Evolutionary conservation across 2,113 vertebrate species (phyloP).

Genomic region (Pteropus alecto): DNA sequence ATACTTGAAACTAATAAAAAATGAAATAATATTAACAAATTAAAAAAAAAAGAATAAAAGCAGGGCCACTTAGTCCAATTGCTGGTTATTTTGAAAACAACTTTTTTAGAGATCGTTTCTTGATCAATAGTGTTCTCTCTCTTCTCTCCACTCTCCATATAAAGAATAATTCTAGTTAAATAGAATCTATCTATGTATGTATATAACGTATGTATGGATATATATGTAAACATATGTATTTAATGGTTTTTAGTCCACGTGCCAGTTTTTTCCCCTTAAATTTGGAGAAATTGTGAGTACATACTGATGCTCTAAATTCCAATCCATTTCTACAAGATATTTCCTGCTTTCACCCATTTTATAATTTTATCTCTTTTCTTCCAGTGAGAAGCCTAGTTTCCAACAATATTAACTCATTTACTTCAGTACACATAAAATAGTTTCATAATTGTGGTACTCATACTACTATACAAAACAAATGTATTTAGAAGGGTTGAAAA

Average conservation of each 20-base stretch:
- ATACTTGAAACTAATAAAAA: too few relatives aligned
- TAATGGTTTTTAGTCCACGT: conserved; percentile 8
- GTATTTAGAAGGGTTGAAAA: neutral
- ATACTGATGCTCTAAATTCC: neutral
- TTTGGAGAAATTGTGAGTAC: neutral
- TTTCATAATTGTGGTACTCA: neutral
- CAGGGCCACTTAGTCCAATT: neutral
- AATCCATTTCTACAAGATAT: neutral
- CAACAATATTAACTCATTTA: neutral
- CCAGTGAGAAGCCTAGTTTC: neutral
- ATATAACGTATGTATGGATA: neutral
- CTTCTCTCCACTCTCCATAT: neutral
- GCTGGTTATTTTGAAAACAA: neutral
- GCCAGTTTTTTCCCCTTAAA: neutral
- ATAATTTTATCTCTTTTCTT: neutral
- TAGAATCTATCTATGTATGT: neutral
- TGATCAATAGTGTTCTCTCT: neutral
- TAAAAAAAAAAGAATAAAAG: neutral
- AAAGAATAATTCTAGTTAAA: neutral
- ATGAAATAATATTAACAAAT: too few relatives aligned
- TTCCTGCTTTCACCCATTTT: neutral
- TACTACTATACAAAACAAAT: neutral
- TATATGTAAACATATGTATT: neutral
- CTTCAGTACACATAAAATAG: neutral
- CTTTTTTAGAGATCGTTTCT: neutral